phyloP scores from a whole-genome alignment of 1,140 invertebrate species.

The Epicauta chinensis region DNA sequence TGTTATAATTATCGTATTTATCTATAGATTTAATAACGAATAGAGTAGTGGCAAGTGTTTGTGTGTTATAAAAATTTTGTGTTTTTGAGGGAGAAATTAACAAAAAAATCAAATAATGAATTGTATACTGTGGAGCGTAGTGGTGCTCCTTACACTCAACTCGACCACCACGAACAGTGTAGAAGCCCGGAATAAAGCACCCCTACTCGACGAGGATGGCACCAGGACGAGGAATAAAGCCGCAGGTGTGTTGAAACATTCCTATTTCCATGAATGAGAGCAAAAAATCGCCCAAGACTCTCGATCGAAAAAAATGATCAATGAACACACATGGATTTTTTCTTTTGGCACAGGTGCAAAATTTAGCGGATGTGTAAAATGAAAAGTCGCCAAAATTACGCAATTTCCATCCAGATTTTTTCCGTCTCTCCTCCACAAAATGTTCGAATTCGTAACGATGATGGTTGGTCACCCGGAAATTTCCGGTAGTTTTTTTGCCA shows the following conservation, averaged over 20 bases:
- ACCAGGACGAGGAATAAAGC: slow-evolving; percentile 32
- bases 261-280: no score
- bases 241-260: slow-evolving; percentile 25
- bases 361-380: slow-evolving; percentile 14
- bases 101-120: background rate
- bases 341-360: slow-evolving; percentile 9
- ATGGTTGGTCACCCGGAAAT: background rate
- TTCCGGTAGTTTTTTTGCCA: slow-evolving; percentile 6
- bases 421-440: background rate
- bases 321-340: background rate
- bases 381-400: slow-evolving; percentile 19
- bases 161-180: background rate
- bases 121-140: slow-evolving; percentile 10
- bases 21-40: no score
- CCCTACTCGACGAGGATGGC: slow-evolving; percentile 28
- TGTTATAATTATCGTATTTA: background rate
- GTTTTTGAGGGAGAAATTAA: background rate
- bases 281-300: no score
- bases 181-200: slow-evolving; percentile 30
- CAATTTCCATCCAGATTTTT: slow-evolving; percentile 12
- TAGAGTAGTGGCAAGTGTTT: slow-evolving; percentile 17
- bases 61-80: slow-evolving; percentile 2
- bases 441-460: slow-evolving; percentile 10
- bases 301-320: no score
- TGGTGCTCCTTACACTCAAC: slow-evolving; percentile 8